Evolutionary conservation across 2,113 vertebrate species (phyloP).

Genomic region (Crotalus horridus): DNA sequence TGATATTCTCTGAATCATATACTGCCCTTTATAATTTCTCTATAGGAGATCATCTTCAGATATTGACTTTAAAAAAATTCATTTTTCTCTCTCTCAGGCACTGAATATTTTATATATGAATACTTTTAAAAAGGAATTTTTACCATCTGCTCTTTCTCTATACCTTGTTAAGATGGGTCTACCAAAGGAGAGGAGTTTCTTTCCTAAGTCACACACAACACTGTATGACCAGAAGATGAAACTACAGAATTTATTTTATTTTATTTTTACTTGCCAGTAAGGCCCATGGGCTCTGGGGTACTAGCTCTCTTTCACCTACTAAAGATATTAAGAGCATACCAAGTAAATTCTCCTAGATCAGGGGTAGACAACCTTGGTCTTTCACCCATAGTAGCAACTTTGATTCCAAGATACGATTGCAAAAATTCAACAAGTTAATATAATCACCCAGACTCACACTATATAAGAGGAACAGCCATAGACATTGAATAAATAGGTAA

Average conservation of each 20-base stretch:
- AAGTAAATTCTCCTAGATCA: background rate
- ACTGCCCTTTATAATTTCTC: background rate
- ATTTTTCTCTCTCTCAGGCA: background rate
- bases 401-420: background rate
- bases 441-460: background rate
- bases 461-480: background rate
- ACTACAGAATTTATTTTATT: background rate
- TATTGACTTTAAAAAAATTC: background rate
- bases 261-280: background rate
- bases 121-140: background rate
- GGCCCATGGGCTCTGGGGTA: background rate
- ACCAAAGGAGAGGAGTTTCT: background rate
- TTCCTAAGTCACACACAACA: background rate
- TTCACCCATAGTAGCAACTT: background rate
- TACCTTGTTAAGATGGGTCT: background rate
- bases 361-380: no score
- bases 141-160: background rate
- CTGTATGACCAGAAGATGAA: background rate
- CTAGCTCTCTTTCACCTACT: background rate
- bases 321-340: background rate
- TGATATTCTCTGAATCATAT: background rate
- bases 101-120: background rate
- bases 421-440: conserved; percentile 3
- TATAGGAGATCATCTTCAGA: background rate
- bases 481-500: background rate